phyloP scores from a whole-genome alignment of 2,888 invertebrate species.

The Spialia ferax region DNA sequence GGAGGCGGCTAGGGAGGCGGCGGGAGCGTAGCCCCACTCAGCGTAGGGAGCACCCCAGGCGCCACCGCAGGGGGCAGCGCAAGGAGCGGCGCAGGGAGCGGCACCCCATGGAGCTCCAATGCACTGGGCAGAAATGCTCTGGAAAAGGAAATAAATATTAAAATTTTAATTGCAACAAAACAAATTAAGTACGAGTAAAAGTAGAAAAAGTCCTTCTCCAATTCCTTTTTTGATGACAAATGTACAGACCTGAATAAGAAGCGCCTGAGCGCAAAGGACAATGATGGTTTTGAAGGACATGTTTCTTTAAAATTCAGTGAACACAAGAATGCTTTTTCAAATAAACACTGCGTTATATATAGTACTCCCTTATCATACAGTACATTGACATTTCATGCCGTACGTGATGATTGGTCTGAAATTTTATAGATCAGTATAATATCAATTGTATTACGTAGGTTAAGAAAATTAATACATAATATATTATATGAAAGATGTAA shows the following conservation, averaged over 20 bases:
- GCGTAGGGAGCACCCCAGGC: too few species aligned
- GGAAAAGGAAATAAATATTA: background rate
- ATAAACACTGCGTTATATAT: background rate
- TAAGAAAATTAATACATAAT: background rate
- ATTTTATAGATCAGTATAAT: background rate
- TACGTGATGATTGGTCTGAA: background rate
- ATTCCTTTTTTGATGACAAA: too few species aligned
- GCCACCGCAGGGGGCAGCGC: too few species aligned
- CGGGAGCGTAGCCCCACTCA: too few species aligned
- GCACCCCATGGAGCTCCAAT: background rate
- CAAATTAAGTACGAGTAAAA: background rate
- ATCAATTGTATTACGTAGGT: background rate
- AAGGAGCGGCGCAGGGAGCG: too few species aligned
- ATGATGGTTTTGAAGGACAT: background rate
- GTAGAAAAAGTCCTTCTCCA: too few species aligned
- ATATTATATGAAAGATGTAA: background rate
- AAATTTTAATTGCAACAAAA: background rate
- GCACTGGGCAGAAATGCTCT: background rate
- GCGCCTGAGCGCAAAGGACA: conserved; percentile 1
- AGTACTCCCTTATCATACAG: background rate
- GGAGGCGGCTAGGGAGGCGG: background rate
- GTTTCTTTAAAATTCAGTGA: background rate
- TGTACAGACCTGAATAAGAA: too few species aligned
- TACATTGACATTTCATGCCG: background rate
- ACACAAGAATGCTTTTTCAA: conserved; percentile 5